A percentile compares a stretch with the other conserved stretches of the same genome.
These are phyloP conservation scores for Manduca sexta DNA, from an alignment of 1,140 invertebrate genomes.

Conservation along the genomic window DNA sequence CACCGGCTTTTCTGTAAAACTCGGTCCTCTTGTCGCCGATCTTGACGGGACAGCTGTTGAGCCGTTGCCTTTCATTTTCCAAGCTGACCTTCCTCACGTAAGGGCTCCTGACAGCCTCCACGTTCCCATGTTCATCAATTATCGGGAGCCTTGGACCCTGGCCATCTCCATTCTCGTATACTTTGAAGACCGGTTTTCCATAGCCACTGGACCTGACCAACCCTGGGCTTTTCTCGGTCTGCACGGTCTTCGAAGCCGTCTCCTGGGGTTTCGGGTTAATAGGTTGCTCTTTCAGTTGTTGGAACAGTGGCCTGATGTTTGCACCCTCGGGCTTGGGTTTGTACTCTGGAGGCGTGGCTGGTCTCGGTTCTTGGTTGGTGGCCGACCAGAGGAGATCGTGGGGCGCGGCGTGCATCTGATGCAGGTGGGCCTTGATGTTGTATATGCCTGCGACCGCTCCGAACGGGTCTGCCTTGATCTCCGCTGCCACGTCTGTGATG, in stretches of 20 bases:
- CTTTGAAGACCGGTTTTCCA: slow-evolving; percentile 32
- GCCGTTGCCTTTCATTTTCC: slow-evolving; percentile 30
- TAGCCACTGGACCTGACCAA: slow-evolving; percentile 3
- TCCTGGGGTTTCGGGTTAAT: neutral
- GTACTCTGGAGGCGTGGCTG: slow-evolving; percentile 45
- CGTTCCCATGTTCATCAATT: slow-evolving; percentile 54
- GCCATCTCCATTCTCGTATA: slow-evolving; percentile 49
- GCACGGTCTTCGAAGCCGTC: neutral
- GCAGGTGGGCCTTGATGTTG: slow-evolving; percentile 53
- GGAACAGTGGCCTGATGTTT: slow-evolving; percentile 2
- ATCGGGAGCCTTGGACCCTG: slow-evolving; percentile 40
- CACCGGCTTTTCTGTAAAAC: slow-evolving; percentile 42
- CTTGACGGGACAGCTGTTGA: slow-evolving; percentile 34
- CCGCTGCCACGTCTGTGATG: slow-evolving; percentile 43
- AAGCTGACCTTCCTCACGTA: slow-evolving; percentile 24
- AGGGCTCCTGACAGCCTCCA: slow-evolving; percentile 18
- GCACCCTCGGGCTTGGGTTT: slow-evolving; percentile 29
- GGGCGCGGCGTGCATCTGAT: slow-evolving; percentile 31
- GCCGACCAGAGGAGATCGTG: slow-evolving; percentile 49
- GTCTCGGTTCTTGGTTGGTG: slow-evolving; percentile 34
- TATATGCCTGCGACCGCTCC: slow-evolving; percentile 54
- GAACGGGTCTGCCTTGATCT: slow-evolving; percentile 56
- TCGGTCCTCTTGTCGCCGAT: slow-evolving; percentile 29
- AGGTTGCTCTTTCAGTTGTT: neutral
- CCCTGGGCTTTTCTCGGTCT: slow-evolving; percentile 13